Conservation (phyloP, 2,113 vertebrate genomes). For the Holacanthus passer region DNA sequence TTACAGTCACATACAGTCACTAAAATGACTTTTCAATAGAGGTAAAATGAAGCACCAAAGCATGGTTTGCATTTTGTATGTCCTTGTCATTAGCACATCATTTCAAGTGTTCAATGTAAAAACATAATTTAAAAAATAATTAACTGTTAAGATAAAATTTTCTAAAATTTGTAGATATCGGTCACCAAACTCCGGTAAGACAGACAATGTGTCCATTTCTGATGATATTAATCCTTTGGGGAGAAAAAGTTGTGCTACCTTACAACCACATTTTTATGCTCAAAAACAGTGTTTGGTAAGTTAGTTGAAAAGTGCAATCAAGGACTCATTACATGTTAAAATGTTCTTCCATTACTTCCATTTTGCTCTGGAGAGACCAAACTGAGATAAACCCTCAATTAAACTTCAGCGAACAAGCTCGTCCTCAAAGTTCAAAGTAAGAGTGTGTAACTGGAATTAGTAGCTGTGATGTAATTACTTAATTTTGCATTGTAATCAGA, state of each 20-base stretch:
- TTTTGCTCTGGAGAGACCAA: too few species aligned
- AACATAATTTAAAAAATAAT: too few species aligned
- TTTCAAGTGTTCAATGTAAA: too few species aligned
- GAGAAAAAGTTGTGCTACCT: background rate
- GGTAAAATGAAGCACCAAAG: background rate
- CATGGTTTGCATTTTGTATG: background rate
- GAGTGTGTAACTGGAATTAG: too few species aligned
- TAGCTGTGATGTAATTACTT: too few species aligned
- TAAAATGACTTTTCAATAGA: background rate
- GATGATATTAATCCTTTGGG: background rate
- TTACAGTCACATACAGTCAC: background rate
- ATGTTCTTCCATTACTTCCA: background rate
- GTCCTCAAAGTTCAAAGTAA: too few species aligned
- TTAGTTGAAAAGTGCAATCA: background rate
- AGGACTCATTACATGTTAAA: background rate
- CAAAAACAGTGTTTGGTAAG: background rate
- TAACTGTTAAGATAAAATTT: background rate
- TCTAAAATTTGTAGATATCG: background rate
- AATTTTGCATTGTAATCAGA: too few species aligned
- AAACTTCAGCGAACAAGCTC: too few species aligned
- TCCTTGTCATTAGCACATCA: background rate
- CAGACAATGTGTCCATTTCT: background rate
- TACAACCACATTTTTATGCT: background rate
- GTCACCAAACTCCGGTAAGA: background rate
- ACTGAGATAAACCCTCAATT: too few species aligned